These are phyloP conservation scores for Anthoscopus minutus DNA, from an alignment of 2,113 vertebrate species.

Conservation along the genomic window DNA sequence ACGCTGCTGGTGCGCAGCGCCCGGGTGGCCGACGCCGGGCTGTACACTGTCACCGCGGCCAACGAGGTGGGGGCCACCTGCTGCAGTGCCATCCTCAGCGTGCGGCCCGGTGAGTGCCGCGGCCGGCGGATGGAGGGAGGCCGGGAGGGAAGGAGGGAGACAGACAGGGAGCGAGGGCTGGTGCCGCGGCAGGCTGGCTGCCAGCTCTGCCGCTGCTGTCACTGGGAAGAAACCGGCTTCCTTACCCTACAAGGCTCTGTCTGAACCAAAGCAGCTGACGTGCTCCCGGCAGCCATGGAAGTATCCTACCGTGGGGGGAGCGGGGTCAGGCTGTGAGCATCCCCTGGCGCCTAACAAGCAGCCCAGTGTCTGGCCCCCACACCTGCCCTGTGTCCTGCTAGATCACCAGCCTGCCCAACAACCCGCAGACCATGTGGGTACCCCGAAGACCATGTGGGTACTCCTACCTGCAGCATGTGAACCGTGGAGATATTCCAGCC, in stretches of 20 bases:
- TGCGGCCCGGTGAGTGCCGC: constrained; percentile 80
- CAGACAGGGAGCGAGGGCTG: neutral
- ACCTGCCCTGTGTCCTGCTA: neutral
- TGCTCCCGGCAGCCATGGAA: neutral
- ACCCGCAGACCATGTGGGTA: neutral
- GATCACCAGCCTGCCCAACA: neutral
- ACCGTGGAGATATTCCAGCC: neutral
- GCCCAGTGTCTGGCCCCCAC: neutral
- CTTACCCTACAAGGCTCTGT: constrained; percentile 78
- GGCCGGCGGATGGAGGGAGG: neutral
- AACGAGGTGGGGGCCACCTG: constrained; percentile 86
- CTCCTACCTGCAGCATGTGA: neutral
- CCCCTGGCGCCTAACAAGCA: neutral
- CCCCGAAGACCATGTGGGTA: neutral
- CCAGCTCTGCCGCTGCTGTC: constrained; percentile 25
- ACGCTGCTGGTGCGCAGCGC: constrained; percentile 83
- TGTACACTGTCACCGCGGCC: constrained; percentile 81
- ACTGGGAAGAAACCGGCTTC: constrained; percentile 54
- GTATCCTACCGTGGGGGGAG: neutral
- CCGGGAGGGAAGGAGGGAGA: neutral
- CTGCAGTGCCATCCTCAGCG: constrained; percentile 80
- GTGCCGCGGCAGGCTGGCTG: neutral
- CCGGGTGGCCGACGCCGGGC: constrained; percentile 79
- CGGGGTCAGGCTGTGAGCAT: neutral
- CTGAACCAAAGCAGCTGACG: constrained; percentile 60